Conservation (phyloP, 2,113 vertebrate genomes). For the Tetrao urogallus region DNA sequence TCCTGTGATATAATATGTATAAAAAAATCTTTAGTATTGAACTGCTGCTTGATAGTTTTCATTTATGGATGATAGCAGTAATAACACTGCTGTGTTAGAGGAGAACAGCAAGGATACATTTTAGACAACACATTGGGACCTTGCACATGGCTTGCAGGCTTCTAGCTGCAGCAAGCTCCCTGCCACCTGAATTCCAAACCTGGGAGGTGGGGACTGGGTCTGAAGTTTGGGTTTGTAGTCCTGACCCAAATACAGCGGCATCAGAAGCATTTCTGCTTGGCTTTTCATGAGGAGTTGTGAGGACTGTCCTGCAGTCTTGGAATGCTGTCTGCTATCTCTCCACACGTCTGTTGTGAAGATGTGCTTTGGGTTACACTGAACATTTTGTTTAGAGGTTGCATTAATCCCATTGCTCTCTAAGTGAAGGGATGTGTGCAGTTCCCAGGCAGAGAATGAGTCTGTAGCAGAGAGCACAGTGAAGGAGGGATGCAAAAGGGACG, state of each 20-base stretch:
- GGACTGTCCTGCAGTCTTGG: not conserved
- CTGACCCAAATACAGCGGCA: not conserved
- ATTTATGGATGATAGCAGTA: not conserved
- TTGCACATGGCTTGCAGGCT: not conserved
- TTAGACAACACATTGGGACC: not conserved
- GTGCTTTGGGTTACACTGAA: not conserved
- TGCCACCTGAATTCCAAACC: not conserved
- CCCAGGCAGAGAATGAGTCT: not conserved
- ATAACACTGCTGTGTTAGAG: not conserved
- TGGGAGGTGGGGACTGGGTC: not conserved
- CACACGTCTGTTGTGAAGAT: not conserved
- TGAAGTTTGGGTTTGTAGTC: not conserved
- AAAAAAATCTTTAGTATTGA: not conserved
- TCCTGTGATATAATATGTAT: not conserved
- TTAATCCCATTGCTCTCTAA: fast-evolving
- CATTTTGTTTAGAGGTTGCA: not conserved
- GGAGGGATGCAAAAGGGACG: not conserved
- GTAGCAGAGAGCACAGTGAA: not conserved
- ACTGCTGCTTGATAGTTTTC: not conserved
- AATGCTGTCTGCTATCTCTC: not conserved
- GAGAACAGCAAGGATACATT: not conserved
- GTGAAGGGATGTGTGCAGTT: not conserved
- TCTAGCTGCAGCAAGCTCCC: not conserved
- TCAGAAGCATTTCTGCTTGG: not conserved
- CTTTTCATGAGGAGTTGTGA: not conserved